Evolutionary conservation across 1,140 invertebrate species (phyloP), one percentile per base, ranked within the genome.

Genomic region (Formica exsecta): DNA sequence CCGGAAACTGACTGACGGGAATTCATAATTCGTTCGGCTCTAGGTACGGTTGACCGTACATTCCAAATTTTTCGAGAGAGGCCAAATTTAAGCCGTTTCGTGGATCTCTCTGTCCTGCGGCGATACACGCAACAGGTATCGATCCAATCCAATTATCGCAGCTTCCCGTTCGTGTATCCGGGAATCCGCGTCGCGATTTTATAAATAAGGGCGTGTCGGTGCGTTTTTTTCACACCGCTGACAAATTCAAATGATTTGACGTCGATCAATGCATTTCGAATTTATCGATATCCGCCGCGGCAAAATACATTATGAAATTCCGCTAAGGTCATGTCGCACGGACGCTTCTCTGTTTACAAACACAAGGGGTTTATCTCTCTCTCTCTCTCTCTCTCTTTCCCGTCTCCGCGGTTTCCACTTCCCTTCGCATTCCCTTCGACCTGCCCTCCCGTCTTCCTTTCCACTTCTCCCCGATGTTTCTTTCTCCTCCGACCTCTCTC

Each of bases 321-420:
- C 44, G 16, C n/a, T 36, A 38, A 22, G 38, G 22, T 57, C 36
- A 19, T n/a, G 41, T 64, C 8, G 25, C 73, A 51, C 22, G 13
- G 4, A n/a, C 59, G 90, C 48, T 57, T 91, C 83, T 91, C 89
- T 92, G 90, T 92, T 93, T 93, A 92, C 91, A 93, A 92, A 93
- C 91, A 93, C 90, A 92, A 88, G 74, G 84, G 68, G 19, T 54
- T 44, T n/a, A n/a, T n/a, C n/a, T n/a, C n/a, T n/a, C 2, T 44
- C 41, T 36, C 38, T 25, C 38, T 38, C 61, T 13, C 44, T 44
- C 44, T 48, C 41, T 44, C 11, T 32, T 51, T 48, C 22, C n/a
- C 73, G 25, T 64, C 19, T 65, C 25, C 36, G 62, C 36, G 41
- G 25, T n/a, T 36, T 29, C 83, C 75, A 70, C 85, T 44, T 71